Base-by-base conservation (phyloP, 2,888 invertebrate species). In the Steinernema carpocapsae region DNA sequence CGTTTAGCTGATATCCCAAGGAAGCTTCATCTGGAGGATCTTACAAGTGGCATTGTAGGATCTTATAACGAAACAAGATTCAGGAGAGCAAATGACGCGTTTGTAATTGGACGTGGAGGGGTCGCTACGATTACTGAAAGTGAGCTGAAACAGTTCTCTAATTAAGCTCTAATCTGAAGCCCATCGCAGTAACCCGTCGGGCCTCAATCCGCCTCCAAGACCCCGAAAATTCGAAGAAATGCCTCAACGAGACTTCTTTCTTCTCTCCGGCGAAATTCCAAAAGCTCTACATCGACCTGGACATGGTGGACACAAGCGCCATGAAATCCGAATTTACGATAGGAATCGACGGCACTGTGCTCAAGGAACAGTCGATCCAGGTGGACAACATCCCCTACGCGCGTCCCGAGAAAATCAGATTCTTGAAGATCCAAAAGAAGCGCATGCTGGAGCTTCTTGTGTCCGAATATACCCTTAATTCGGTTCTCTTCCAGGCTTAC, bases 281-380 rank as follows among this genome's bases (percentile, higher is more conserved):
- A 32, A 26, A 46, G 32, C 29, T 80, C n/a, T 75, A 72, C 26
- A 59, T 79, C 37, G 75, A 80, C 37, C 51, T 80, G 32, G 80
- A 80, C 73, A 80, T 80, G 48, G 26, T 80, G 32, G 80, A 80
- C 46, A 81, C 82, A 17, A 73, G 70, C 43, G 76, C 76, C 43
- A 76, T 74, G 7, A 52, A 71, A 19, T 78, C 83, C 52, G 75
- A 64, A 24, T 80, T 82, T 46, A 72, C 73, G 1, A 74, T 80
- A 14, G 77, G 77, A 0, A 75, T 77, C 26, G 72, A 74, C 71
- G 77, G 77, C 10, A 56, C 73, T 24, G 75, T 76, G 7, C 59
- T 82, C 26, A 19, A 78, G 22, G 73, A 75, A 17, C 26, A 56
- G 56, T 22, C 56, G 6, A 56, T 56, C 26, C 56, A 72, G 22